These are phyloP conservation scores for Bradypus variegatus DNA, from an alignment of 2,797 vertebrate species.

Conservation along the genomic window DNA sequence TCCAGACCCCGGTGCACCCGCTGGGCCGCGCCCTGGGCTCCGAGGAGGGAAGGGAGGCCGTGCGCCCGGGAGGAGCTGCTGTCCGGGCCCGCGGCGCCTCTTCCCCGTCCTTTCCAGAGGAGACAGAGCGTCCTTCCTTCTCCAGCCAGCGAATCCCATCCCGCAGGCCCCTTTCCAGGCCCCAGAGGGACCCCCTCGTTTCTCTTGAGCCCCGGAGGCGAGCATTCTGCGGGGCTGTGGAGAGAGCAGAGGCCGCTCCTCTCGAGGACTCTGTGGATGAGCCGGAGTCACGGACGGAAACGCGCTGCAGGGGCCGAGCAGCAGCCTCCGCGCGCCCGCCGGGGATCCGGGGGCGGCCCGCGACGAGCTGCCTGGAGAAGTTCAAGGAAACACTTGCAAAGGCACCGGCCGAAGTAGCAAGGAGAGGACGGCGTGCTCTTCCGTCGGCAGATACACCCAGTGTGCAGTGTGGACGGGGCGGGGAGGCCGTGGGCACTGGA, in stretches of 20 bases:
- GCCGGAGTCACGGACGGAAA: no score
- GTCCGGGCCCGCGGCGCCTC: no score
- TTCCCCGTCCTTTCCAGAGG: no score
- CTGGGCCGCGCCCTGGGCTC: no score
- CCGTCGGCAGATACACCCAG: background rate
- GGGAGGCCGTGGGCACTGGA: no score
- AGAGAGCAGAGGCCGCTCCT: fast-evolving
- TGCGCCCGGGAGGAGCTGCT: no score
- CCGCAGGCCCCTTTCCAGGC: no score
- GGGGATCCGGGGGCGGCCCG: background rate
- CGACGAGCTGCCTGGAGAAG: background rate
- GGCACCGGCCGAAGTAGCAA: fast-evolving
- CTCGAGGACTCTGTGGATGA: background rate
- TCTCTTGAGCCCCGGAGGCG: background rate
- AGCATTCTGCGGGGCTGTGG: no score
- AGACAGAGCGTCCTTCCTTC: no score
- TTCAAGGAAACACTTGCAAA: background rate
- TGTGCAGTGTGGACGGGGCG: no score
- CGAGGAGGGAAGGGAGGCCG: no score
- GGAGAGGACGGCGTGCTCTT: background rate
- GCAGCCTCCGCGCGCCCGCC: fast-evolving
- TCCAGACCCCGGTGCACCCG: no score
- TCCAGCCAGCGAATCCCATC: background rate
- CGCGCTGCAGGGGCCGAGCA: fast-evolving
- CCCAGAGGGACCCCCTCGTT: background rate